These are phyloP conservation scores for Philopotamus ludificatus DNA, from an alignment of 1,140 invertebrate species.

Conservation along the genomic window DNA sequence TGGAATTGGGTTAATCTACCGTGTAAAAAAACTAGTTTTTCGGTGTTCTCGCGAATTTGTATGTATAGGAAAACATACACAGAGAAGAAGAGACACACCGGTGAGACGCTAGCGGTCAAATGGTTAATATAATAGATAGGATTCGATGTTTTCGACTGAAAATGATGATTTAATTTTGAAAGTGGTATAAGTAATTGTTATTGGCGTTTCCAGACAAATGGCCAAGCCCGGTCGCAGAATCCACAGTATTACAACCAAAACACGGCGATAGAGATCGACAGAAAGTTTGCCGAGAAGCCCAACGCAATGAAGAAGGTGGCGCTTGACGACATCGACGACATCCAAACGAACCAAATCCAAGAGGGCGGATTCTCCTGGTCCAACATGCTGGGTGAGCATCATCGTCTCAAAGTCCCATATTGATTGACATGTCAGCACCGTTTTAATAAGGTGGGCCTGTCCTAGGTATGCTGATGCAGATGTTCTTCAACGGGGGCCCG, in stretches of 20 bases:
- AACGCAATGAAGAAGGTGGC: slow-evolving; percentile 85
- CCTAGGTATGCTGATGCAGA: slow-evolving; percentile 76
- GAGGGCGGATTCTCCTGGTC: slow-evolving; percentile 81
- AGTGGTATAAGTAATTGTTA: not conserved
- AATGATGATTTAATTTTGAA: too few species aligned
- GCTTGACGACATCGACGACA: slow-evolving; percentile 76
- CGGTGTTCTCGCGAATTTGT: too few species aligned
- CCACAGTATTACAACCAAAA: slow-evolving; percentile 53
- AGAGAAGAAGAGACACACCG: too few species aligned
- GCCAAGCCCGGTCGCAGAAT: slow-evolving; percentile 53
- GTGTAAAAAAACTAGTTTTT: too few species aligned
- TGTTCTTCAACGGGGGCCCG: slow-evolving; percentile 69
- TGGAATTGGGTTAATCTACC: too few species aligned
- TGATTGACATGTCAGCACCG: not conserved
- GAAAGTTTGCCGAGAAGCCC: slow-evolving; percentile 84
- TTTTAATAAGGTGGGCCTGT: not conserved
- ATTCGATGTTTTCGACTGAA: too few species aligned
- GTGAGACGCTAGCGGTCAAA: too few species aligned
- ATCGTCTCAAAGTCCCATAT: not conserved
- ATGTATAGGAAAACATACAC: too few species aligned
- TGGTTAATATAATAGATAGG: too few species aligned
- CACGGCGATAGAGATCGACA: slow-evolving; percentile 52
- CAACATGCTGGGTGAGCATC: slow-evolving; percentile 69
- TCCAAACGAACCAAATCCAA: slow-evolving; percentile 75
- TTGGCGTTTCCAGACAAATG: slow-evolving; percentile 48